A percentile compares a stretch with the other conserved stretches of the same genome.
Conservation (phyloP, 2,113 vertebrate species). For the Pan paniscus region DNA sequence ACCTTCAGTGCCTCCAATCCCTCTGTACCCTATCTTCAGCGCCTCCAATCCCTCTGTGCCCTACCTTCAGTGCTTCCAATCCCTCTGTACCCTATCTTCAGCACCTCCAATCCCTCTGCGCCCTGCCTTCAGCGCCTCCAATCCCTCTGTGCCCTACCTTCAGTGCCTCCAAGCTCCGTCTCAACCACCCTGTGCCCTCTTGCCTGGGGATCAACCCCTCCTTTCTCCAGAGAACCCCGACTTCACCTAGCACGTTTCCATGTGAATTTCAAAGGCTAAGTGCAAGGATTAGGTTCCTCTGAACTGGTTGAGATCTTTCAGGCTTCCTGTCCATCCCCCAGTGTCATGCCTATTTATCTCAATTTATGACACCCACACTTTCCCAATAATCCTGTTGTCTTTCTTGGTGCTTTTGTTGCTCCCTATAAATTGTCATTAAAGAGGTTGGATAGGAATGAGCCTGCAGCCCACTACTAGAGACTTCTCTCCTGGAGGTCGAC, state of each 20-base stretch:
- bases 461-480: neutral
- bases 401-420: neutral
- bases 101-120: neutral
- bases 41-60: neutral
- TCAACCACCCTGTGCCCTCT: neutral
- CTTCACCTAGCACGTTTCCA: neutral
- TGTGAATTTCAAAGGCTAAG: constrained; percentile 5
- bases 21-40: neutral
- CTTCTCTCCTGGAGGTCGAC: neutral
- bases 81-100: too few relatives aligned
- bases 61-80: neutral
- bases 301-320: neutral
- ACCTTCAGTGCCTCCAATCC: neutral
- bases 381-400: neutral
- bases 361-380: neutral
- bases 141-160: too few relatives aligned
- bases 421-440: neutral
- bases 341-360: neutral
- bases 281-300: neutral
- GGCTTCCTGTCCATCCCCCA: neutral
- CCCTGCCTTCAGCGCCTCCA: neutral
- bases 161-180: neutral
- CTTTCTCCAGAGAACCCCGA: neutral
- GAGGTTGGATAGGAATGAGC: neutral
- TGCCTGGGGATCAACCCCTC: neutral